phyloP scores from a whole-genome alignment of 1,140 invertebrate species.

The Bilobella aurantiaca region DNA sequence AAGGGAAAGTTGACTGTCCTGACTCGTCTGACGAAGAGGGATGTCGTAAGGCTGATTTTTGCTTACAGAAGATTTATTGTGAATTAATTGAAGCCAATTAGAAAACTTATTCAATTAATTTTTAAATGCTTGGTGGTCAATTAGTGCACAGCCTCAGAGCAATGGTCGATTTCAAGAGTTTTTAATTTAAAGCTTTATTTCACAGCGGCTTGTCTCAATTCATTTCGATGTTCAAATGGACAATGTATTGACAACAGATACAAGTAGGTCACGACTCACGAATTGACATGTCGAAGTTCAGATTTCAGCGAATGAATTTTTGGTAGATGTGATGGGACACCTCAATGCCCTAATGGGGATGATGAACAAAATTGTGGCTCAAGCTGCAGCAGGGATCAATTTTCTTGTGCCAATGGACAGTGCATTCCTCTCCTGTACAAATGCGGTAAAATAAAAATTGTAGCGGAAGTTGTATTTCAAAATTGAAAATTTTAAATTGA shows the following conservation, averaged over 20 bases:
- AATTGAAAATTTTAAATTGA: too few species aligned
- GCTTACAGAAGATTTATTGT: conserved; percentile 7
- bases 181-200: conserved; percentile 2
- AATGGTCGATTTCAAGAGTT: conserved; percentile 22
- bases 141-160: too few species aligned
- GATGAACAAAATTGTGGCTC: conserved; percentile 13
- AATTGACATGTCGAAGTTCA: neutral
- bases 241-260: conserved; percentile 9
- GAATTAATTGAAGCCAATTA: conserved; percentile 1
- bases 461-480: neutral
- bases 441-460: conserved; percentile 35
- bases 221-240: conserved; percentile 14
- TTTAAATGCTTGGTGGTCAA: too few species aligned
- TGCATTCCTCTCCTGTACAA: conserved; percentile 37
- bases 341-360: neutral
- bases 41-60: conserved; percentile 31
- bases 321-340: conserved; percentile 6
- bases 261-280: neutral
- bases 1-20: conserved; percentile 38
- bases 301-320: neutral
- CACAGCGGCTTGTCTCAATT: neutral
- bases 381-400: conserved; percentile 39
- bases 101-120: conserved; percentile 7
- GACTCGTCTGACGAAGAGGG: conserved; percentile 44
- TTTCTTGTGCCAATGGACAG: conserved; percentile 43